Evolutionary conservation across 2,888 invertebrate species (phyloP).

Genomic region (Trissolcus japonicus): DNA sequence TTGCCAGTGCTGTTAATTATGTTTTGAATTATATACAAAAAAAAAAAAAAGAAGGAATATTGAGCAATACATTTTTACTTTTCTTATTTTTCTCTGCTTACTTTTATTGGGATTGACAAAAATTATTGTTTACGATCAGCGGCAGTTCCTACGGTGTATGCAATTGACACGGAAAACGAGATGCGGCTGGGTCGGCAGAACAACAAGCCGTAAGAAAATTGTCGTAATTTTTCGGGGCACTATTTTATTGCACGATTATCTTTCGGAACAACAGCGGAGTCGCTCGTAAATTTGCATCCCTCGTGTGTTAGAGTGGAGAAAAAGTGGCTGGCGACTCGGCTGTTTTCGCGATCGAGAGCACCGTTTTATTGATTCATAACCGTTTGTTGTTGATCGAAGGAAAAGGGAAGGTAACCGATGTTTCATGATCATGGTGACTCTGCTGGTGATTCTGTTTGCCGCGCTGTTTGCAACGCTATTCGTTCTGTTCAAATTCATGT

Average conservation of each 20-base stretch:
- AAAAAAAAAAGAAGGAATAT: too few species aligned
- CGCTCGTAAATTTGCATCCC: conserved; percentile 17
- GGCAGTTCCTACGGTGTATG: conserved; percentile 27
- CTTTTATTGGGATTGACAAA: not conserved
- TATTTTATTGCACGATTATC: conserved; percentile 13
- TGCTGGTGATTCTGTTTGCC: conserved; percentile 29
- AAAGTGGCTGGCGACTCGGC: not conserved
- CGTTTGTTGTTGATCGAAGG: conserved; percentile 37
- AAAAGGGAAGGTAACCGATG: conserved; percentile 29
- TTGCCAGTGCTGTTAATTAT: not conserved
- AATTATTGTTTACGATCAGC: not conserved
- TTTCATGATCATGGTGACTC: conserved; percentile 26
- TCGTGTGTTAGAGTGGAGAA: not conserved
- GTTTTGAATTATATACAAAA: not conserved
- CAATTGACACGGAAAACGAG: conserved; percentile 25
- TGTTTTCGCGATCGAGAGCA: not conserved
- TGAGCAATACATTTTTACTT: too few species aligned
- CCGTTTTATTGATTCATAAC: conserved; percentile 9
- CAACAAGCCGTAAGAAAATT: conserved; percentile 31
- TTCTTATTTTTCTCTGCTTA: too few species aligned
- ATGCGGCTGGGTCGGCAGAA: conserved; percentile 9
- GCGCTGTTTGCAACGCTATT: conserved; percentile 23
- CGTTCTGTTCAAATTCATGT: conserved; percentile 30
- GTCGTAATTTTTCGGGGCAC: not conserved
- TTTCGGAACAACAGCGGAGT: conserved; percentile 1